Evolutionary conservation across 2,888 invertebrate genomes (phyloP).

Genomic region (Rapana venosa): DNA sequence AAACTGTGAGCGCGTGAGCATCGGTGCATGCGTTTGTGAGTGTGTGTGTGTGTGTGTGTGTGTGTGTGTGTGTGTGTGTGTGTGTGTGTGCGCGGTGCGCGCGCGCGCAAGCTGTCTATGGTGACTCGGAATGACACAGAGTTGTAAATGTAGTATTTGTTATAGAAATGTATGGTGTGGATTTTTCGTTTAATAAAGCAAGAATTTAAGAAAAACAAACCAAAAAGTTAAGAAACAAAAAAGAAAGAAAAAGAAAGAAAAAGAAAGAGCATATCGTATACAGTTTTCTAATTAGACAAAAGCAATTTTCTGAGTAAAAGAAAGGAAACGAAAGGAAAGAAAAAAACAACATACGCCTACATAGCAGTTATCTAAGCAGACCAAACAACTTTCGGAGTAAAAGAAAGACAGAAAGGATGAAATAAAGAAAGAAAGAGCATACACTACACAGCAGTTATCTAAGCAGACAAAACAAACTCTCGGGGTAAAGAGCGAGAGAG

Average conservation of each 20-base stretch:
- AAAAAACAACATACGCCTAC: background rate
- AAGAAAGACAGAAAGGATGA: too few relatives aligned
- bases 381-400: too few relatives aligned
- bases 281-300: too few relatives aligned
- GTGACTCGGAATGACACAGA: too few relatives aligned
- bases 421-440: too few relatives aligned
- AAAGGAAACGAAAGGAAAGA: background rate
- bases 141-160: background rate
- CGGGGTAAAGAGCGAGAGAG: too few relatives aligned
- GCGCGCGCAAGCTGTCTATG: background rate
- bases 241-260: too few relatives aligned
- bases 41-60: slow-evolving; percentile 19
- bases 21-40: background rate
- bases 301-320: too few relatives aligned
- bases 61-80: slow-evolving; percentile 24
- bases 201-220: background rate
- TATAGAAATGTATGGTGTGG: background rate
- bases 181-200: background rate
- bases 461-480: too few relatives aligned
- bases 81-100: background rate
- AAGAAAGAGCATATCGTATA: too few relatives aligned
- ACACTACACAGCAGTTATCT: too few relatives aligned
- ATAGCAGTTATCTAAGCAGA: too few relatives aligned
- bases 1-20: background rate
- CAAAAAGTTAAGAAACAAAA: background rate